phyloP scores from a whole-genome alignment of 2,797 vertebrate species.

The Psittacula echo region DNA sequence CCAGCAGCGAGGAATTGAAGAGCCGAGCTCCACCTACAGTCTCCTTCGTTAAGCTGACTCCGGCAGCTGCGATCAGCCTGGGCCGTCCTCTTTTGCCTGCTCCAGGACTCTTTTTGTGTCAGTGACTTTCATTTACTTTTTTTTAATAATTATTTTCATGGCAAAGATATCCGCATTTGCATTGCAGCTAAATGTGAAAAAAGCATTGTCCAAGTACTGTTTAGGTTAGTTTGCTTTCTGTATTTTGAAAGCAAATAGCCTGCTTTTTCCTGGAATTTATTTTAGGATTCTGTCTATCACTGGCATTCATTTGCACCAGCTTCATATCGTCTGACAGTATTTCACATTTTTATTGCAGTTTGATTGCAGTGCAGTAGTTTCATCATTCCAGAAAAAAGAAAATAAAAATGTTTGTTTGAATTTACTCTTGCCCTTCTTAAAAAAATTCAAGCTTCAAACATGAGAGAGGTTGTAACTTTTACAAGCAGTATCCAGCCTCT shows the following conservation, averaged over 20 bases:
- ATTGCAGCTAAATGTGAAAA: fast-evolving
- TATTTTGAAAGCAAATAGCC: constrained; percentile 50
- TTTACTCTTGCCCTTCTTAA: constrained; percentile 26
- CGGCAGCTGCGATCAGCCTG: neutral
- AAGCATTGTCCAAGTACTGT: neutral
- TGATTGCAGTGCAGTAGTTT: constrained; percentile 51
- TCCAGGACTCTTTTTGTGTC: neutral
- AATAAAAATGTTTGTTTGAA: constrained; percentile 27
- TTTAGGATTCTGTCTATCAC: constrained; percentile 41
- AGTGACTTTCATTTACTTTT: neutral
- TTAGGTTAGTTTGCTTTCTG: neutral
- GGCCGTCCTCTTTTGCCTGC: neutral
- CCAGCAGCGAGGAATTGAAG: constrained; percentile 79
- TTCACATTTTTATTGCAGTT: constrained; percentile 39
- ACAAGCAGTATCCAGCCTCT: constrained; percentile 27
- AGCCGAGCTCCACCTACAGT: constrained; percentile 97
- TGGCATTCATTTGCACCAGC: constrained; percentile 65
- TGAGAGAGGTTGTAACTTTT: constrained; percentile 13
- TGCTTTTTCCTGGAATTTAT: constrained; percentile 35
- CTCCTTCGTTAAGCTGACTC: constrained; percentile 64
- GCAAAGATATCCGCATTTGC: fast-evolving
- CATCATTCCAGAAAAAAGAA: neutral
- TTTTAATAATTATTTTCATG: neutral
- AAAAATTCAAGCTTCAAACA: constrained; percentile 26
- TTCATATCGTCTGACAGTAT: constrained; percentile 53